These are phyloP conservation scores for Scortum barcoo DNA, from an alignment of 2,113 vertebrate genomes.

Conservation along the genomic window DNA sequence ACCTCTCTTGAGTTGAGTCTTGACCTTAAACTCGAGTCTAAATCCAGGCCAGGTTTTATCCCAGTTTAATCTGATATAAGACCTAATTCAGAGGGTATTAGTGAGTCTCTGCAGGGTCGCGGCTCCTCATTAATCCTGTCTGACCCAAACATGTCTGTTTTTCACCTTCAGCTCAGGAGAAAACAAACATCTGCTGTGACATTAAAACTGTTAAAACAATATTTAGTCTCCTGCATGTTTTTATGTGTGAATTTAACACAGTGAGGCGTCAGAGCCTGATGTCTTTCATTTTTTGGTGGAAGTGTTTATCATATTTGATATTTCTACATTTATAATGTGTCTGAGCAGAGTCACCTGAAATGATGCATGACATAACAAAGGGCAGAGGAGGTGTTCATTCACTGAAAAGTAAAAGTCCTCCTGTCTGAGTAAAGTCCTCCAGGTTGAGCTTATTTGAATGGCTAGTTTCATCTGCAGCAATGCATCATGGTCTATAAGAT, in stretches of 20 bases:
- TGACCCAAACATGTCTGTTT: slow-evolving; percentile 26
- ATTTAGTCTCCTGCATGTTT: not conserved
- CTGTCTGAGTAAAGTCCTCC: too few species aligned
- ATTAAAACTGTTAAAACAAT: not conserved
- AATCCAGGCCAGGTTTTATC: not conserved
- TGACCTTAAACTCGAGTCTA: not conserved
- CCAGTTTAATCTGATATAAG: slow-evolving; percentile 11
- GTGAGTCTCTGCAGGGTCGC: slow-evolving; percentile 13
- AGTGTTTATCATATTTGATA: not conserved
- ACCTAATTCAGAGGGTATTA: slow-evolving; percentile 41
- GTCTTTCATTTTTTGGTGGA: not conserved
- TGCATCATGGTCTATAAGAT: too few species aligned
- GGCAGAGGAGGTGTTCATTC: too few species aligned
- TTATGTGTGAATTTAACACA: not conserved
- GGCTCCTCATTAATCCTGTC: slow-evolving; percentile 41
- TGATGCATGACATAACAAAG: too few species aligned
- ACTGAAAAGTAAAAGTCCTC: too few species aligned
- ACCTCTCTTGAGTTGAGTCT: not conserved
- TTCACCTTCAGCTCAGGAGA: slow-evolving; percentile 27
- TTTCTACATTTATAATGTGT: too few species aligned
- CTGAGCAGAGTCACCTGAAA: too few species aligned
- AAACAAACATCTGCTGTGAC: slow-evolving; percentile 26
- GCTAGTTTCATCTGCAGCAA: too few species aligned
- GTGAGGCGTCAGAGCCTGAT: not conserved
- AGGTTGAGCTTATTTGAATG: too few species aligned